Evolutionary conservation across 2,888 invertebrate species (phyloP).

Genomic region (Digitonthophagus gazella): DNA sequence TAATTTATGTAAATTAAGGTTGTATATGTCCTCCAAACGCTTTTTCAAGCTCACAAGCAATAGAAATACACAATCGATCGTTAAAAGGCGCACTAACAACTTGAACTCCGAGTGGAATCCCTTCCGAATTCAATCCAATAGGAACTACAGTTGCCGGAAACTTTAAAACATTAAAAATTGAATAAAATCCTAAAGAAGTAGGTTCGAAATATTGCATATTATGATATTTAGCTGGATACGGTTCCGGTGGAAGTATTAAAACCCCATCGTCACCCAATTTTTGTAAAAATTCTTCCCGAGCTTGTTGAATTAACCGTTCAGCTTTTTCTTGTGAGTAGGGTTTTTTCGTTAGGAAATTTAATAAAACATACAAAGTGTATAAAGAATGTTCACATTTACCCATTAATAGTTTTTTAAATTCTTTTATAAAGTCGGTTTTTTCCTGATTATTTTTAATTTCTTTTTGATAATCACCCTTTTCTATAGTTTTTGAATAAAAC

Average conservation of each 20-base stretch:
- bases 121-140: constrained; percentile 66
- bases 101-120: constrained; percentile 79
- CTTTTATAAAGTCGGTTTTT: constrained; percentile 53
- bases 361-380: constrained; percentile 65
- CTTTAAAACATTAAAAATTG: constrained; percentile 79
- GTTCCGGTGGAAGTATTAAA: constrained; percentile 78
- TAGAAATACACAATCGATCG: constrained; percentile 73
- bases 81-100: constrained; percentile 68
- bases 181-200: constrained; percentile 74
- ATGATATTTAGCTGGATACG: constrained; percentile 79
- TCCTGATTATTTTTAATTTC: constrained; percentile 64
- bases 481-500: constrained; percentile 74
- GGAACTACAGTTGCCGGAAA: constrained; percentile 85
- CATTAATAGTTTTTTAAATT: constrained; percentile 61
- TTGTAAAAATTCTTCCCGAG: constrained; percentile 59
- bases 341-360: constrained; percentile 51
- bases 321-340: not conserved
- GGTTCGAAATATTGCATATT: constrained; percentile 73
- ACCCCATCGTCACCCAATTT: constrained; percentile 77
- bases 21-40: constrained; percentile 71
- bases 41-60: constrained; percentile 67
- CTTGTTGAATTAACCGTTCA: constrained; percentile 60
- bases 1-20: no score
- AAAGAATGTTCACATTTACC: constrained; percentile 65
- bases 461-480: constrained; percentile 60